Evolutionary conservation across 2,888 invertebrate species (phyloP).

Genomic region (Drosophila sordidula): DNA sequence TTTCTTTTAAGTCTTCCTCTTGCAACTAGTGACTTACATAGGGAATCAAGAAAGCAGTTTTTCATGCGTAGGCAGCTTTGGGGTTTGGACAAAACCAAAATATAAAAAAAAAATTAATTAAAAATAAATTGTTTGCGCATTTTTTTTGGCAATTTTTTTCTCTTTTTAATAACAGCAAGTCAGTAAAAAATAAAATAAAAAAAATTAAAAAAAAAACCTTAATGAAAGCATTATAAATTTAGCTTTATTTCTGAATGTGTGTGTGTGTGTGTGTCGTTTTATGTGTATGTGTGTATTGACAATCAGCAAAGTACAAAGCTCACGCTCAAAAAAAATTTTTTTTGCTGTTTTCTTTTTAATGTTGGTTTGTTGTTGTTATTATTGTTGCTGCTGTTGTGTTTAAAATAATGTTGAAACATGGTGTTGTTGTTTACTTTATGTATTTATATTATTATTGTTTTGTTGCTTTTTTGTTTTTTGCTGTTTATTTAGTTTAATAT

Average conservation of each 20-base stretch:
- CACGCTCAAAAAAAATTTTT: conserved; percentile 37
- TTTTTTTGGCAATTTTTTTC: conserved; percentile 33
- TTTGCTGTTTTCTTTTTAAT: conserved; percentile 20
- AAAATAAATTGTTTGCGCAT: conserved; percentile 50
- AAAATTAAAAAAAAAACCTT: conserved; percentile 8
- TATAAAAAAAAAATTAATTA: conserved; percentile 8
- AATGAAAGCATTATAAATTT: conserved; percentile 16
- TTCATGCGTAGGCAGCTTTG: conserved; percentile 2
- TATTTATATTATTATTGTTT: conserved; percentile 55
- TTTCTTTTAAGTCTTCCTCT: conserved; percentile 12
- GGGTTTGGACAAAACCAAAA: conserved; percentile 15
- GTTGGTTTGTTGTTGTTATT: conserved; percentile 25
- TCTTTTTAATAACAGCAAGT: conserved; percentile 37
- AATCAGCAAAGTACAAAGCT: conserved; percentile 51
- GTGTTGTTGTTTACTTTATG: conserved; percentile 40
- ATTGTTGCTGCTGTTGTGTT: conserved; percentile 29
- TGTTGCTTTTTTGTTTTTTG: conserved; percentile 47
- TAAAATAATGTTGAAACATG: conserved; percentile 59
- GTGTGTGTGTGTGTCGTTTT: conserved; percentile 7
- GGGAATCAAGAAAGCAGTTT: conserved; percentile 27
- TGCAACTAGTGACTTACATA: conserved; percentile 27
- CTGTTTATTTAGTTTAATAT: conserved; percentile 63
- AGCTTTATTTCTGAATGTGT: conserved; percentile 4
- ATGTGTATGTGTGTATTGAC: conserved; percentile 12
- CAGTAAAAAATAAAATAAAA: conserved; percentile 11